Evolutionary conservation across 37 sponge, comb jelly and placozoan genomes (phyloP), one percentile per base, ranked within the genome.

Genomic region (Chondrosia reniformis): DNA sequence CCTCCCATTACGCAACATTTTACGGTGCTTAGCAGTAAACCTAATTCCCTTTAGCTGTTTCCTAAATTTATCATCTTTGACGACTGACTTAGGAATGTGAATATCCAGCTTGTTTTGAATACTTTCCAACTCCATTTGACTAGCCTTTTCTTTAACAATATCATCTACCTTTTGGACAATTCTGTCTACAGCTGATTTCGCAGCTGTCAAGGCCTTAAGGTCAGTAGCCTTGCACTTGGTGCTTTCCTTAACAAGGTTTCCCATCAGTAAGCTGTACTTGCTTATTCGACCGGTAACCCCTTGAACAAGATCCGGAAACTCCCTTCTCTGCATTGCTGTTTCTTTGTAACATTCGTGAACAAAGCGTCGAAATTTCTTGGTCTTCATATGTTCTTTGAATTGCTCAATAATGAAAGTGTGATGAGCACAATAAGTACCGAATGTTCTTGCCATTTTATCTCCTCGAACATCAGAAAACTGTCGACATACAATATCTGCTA

Each of bases 321-420:
- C 81, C 38, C 87, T 55, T 10, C 92, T 32, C 61, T 91, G 84
- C 67, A 83, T 84, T 4, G 81, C 84, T 45, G 87, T 77, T 25
- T 83, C 44, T 28, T 66, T 76, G 55, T 84, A 71, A 39, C 87
- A 54, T 17, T 80, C 64, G 30, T 84, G 84, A 63, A 87, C 71
- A 24, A 81, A 56, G 9, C 82, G 39, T n/a, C 61, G 63, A 65
- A 91, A 87, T 19, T 61, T 62, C 75, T 87, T 87, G 75, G 74
- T 75, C 61, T 74, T 91, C 88, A 76, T 34, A n/a, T 84, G 85
- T 31, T 91, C 92, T 49, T 76, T 80, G 88, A 79, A 91, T 28
- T 76, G 32, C 44, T 86, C 85, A n/a, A 81, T 37, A 5, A 88
- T 88, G 52, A 38, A 67, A 41, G 81, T 58, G 15, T 91, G 92